Base-by-base conservation (phyloP, 2,113 vertebrate species). In the Lophotis ruficrista region DNA sequence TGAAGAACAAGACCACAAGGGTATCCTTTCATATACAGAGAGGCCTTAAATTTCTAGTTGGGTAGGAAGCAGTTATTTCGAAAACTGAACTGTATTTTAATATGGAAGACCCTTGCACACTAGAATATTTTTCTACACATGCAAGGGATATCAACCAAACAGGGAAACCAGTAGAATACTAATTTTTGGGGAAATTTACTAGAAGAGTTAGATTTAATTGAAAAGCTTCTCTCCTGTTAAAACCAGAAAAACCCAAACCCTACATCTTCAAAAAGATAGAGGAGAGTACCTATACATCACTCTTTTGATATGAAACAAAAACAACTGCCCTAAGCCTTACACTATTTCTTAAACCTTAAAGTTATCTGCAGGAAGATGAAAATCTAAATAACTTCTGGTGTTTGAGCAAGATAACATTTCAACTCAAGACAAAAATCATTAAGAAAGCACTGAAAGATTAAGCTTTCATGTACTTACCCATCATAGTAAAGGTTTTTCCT, bases 401-500 rank as follows among this genome's bases (percentile, higher is more conserved):
- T 68, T 61, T 58, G 38, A 66, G 15, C 25, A 85, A 80, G 35
- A 33, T 14, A 28, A 69, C 50, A 51, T 71, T 83, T 70, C 38
- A 86, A 85, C 16, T 85, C 35, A 82, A 66, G 53, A 56, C 8
- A 78, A 83, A 73, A 7, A 47, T 4, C 25, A 41, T 6, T 31
- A 82, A 48, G 37, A 83, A 91, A 41, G 2, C 6, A 50, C 21
- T 48, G 23, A 54, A 73, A 66, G 30, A 73, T 43, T 56, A 90
- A 89, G 41, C 35, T 47, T 8, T 86, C 16, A 6, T 54, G 30
- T 33, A 93, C 99, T 98, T 95, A 99, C 99, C 99, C 96, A 99
- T 98, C 99, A 99, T 99, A 25, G 99, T 99, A 92, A 99, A 99
- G 4, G 99, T 99, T 97, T 99, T 99, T 45, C 99, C 99, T 92